A percentile compares a stretch with the other conserved stretches of the same genome.
Conservation (phyloP, 2,113 vertebrate genomes). For the Spea multiplicata region DNA sequence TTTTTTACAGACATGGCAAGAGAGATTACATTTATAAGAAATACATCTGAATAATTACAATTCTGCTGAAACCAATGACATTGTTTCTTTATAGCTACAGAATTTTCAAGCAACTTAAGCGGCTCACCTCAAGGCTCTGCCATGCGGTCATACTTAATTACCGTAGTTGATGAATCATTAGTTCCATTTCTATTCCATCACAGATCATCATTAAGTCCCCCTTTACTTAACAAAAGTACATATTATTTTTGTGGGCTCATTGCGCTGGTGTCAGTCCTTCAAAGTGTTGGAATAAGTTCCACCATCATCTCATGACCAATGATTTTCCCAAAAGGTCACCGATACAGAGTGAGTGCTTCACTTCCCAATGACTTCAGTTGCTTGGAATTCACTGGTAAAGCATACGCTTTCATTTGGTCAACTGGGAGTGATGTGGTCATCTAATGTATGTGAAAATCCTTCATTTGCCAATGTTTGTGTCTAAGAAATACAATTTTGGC, state of each 20-base stretch:
- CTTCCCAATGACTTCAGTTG: not conserved
- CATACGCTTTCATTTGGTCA: not conserved
- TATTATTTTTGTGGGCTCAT: not conserved
- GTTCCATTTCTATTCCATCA: not conserved
- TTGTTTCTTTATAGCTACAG: not conserved
- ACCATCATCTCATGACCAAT: not conserved
- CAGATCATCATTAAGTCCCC: not conserved
- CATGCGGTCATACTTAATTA: not conserved
- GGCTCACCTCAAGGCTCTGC: not conserved
- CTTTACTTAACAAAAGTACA: not conserved
- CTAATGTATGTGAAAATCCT: conserved; percentile 14
- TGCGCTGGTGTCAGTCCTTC: not conserved
- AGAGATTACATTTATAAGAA: no score
- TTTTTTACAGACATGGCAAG: no score
- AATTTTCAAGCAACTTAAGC: not conserved
- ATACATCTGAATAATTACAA: no score
- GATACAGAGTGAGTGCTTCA: not conserved
- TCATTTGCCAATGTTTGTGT: conserved; percentile 11
- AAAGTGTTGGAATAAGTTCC: not conserved
- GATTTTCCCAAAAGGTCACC: not conserved
- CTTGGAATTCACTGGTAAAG: conserved; percentile 5
- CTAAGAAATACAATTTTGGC: conserved; percentile 9
- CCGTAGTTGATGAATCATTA: not conserved
- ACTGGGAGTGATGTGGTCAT: not conserved
- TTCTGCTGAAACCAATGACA: no score